These are phyloP conservation scores for Dromococcyx pavoninus DNA, from an alignment of 2,797 vertebrate species.

Conservation along the genomic window DNA sequence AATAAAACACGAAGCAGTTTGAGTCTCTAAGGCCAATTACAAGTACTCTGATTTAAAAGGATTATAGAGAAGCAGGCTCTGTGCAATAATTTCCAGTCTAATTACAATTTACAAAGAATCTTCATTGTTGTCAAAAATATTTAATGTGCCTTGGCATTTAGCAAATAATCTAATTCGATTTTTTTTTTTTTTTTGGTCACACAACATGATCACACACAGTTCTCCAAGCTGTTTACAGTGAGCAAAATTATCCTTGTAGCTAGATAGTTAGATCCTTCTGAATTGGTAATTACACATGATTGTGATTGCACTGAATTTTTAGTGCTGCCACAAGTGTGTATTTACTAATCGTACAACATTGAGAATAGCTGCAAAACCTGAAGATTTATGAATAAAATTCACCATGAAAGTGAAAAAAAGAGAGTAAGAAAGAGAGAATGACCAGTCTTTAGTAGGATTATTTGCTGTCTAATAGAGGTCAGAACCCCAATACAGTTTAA, in stretches of 20 bases:
- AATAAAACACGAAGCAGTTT: constrained; percentile 69
- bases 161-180: constrained; percentile 72
- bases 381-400: constrained; percentile 63
- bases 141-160: constrained; percentile 75
- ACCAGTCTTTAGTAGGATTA: constrained; percentile 73
- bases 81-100: constrained; percentile 77
- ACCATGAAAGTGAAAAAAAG: constrained; percentile 1
- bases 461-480: constrained; percentile 77
- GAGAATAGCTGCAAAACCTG: constrained; percentile 43
- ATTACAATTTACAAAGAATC: constrained; percentile 78
- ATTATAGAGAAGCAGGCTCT: constrained; percentile 72
- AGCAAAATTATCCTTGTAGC: constrained; percentile 67
- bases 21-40: constrained; percentile 77
- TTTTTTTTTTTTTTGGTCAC: constrained; percentile 68
- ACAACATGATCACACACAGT: constrained; percentile 71
- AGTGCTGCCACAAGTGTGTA: constrained; percentile 46
- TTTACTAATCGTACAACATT: constrained; percentile 44
- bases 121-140: constrained; percentile 77
- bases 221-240: constrained; percentile 71
- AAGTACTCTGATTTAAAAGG: constrained; percentile 76
- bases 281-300: constrained; percentile 69
- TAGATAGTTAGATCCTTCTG: constrained; percentile 59
- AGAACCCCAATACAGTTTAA: constrained; percentile 74
- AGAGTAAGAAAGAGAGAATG: constrained; percentile 45
- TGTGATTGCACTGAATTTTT: constrained; percentile 66